A percentile compares a stretch with the other conserved stretches of the same genome.
Evolutionary conservation across 2,797 vertebrate species (phyloP).

Genomic region (Amniataba percoides): DNA sequence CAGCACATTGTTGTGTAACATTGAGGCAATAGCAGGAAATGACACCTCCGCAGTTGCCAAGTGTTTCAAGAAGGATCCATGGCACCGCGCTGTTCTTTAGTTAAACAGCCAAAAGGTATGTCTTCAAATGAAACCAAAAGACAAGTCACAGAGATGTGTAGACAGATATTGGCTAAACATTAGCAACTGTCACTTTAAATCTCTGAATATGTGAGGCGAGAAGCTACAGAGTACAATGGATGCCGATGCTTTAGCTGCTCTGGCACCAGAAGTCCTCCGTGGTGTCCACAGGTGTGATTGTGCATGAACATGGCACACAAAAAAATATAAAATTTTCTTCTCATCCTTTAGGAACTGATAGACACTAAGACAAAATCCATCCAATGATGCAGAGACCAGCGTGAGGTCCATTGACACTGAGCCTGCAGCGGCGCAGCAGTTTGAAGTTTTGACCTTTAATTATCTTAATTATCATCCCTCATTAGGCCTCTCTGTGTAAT

Average conservation of each 20-base stretch:
- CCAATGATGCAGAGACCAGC: not conserved
- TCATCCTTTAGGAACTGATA: not conserved
- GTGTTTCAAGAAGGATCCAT: constrained; percentile 54
- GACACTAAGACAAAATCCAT: not conserved
- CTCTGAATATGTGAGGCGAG: not conserved
- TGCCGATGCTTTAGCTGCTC: not conserved
- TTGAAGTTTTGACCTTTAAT: constrained; percentile 69
- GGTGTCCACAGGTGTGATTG: not conserved
- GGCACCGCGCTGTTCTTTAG: constrained; percentile 21
- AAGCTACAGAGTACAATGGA: not conserved
- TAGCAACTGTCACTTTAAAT: constrained; percentile 22
- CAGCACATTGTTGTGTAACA: constrained; percentile 72
- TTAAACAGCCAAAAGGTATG: constrained; percentile 51
- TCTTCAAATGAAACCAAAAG: constrained; percentile 27
- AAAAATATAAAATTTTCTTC: not conserved
- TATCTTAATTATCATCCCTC: constrained; percentile 54
- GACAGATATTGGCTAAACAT: constrained; percentile 37
- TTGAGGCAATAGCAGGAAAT: constrained; percentile 68
- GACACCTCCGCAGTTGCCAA: constrained; percentile 60
- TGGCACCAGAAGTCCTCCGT: not conserved
- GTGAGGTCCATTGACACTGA: not conserved
- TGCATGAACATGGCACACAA: not conserved
- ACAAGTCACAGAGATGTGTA: constrained; percentile 3
- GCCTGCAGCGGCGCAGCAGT: constrained; percentile 3
- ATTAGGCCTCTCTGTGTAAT: constrained; percentile 41